phyloP scores from a whole-genome alignment of 2,797 vertebrate species.

The Gila robusta region DNA sequence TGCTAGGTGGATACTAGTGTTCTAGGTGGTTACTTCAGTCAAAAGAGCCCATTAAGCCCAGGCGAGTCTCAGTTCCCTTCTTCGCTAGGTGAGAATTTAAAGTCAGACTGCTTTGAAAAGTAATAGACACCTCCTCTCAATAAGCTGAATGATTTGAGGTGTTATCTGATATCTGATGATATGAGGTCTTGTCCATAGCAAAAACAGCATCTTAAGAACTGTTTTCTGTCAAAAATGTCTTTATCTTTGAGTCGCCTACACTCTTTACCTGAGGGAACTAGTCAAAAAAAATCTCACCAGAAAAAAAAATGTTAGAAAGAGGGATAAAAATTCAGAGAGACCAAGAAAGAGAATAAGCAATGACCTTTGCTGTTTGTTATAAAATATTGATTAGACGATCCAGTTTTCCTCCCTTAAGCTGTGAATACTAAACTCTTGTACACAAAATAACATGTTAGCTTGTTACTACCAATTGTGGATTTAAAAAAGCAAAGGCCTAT shows the following conservation, averaged over 20 bases:
- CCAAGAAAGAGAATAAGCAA: background rate
- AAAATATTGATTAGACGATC: constrained; percentile 5
- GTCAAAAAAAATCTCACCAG: background rate
- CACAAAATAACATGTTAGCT: background rate
- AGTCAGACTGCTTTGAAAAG: constrained; percentile 13
- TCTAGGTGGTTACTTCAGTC: background rate
- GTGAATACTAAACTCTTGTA: background rate
- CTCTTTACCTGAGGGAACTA: constrained; percentile 1
- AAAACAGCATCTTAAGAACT: background rate
- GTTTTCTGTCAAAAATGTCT: constrained; percentile 6
- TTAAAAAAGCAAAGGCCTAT: background rate
- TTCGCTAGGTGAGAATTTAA: background rate
- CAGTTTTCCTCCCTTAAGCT: background rate
- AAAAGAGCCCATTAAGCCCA: constrained; percentile 1
- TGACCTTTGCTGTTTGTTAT: background rate
- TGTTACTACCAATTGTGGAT: background rate
- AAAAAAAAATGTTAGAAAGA: background rate
- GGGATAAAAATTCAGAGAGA: background rate
- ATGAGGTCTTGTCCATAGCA: background rate
- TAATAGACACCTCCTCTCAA: constrained; percentile 9
- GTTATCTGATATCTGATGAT: background rate
- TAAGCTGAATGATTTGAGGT: constrained; percentile 3
- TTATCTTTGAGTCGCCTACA: background rate
- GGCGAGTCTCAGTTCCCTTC: background rate
- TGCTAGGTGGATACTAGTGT: background rate